A percentile compares a stretch with the other conserved stretches of the same genome.
Evolutionary conservation across 2,113 vertebrate species (phyloP).

Genomic region (Sturnus vulgaris): DNA sequence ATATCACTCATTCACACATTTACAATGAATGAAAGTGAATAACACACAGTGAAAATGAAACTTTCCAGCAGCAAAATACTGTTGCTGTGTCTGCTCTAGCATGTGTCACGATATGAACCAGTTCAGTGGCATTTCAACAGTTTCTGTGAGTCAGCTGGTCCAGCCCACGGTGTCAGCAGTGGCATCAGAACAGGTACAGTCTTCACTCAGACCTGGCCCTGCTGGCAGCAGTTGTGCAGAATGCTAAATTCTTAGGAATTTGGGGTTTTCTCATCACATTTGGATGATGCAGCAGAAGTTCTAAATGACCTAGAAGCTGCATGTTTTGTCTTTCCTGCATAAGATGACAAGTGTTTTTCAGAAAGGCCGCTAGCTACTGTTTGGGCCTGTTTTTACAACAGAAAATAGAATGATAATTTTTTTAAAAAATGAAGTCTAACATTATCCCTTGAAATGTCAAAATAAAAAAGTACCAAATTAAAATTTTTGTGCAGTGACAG

Average conservation of each 20-base stretch:
- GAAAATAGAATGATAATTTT: background rate
- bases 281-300: background rate
- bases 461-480: background rate
- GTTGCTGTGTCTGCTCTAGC: background rate
- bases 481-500: background rate
- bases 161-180: background rate
- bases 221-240: background rate
- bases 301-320: background rate
- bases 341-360: background rate
- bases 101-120: background rate
- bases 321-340: background rate
- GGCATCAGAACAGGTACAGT: background rate
- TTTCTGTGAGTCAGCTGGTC: background rate
- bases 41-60: background rate
- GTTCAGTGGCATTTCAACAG: background rate
- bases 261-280: background rate
- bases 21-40: background rate
- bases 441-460: background rate
- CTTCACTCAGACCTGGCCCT: background rate
- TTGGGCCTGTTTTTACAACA: background rate
- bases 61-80: background rate
- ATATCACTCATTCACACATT: background rate
- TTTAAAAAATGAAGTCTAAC: background rate
- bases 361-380: background rate
- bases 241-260: background rate